Percentiles rank a stretch among this genome's conserved stretches.
Conservation (phyloP, 2,888 invertebrate genomes). For the Syrphus vitripennis region DNA sequence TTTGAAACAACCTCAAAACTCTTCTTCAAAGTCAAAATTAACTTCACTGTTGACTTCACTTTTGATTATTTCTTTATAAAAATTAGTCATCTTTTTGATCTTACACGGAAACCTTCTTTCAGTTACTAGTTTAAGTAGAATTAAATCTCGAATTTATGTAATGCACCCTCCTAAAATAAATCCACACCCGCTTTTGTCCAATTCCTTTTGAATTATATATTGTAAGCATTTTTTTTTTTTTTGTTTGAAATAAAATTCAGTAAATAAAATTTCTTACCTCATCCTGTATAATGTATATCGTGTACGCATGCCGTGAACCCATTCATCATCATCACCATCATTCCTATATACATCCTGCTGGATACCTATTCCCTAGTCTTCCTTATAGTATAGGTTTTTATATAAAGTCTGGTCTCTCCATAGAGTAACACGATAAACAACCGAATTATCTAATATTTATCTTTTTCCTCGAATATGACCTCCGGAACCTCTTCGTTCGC, state of each 20-base stretch:
- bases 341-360: neutral
- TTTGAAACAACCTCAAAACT: too few species aligned
- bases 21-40: too few species aligned
- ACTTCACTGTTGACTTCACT: too few species aligned
- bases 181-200: neutral
- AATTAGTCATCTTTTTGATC: too few species aligned
- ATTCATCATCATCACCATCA: constrained; percentile 51
- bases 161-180: neutral
- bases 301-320: constrained; percentile 56
- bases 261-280: constrained; percentile 16
- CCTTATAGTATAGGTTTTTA: too few species aligned
- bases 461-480: constrained; percentile 67
- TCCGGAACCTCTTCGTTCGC: constrained; percentile 52
- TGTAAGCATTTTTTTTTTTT: too few species aligned
- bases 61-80: too few species aligned
- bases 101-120: too few species aligned
- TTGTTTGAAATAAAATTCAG: neutral
- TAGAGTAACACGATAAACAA: constrained; percentile 65
- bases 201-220: neutral
- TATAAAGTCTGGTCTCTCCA: constrained; percentile 17
- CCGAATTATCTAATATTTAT: constrained; percentile 71
- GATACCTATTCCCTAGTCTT: neutral
- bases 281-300: constrained; percentile 26
- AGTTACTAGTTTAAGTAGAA: too few species aligned
- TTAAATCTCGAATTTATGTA: neutral